Base-by-base conservation (phyloP, 2,888 invertebrate species). In the Dasypogon diadema region DNA sequence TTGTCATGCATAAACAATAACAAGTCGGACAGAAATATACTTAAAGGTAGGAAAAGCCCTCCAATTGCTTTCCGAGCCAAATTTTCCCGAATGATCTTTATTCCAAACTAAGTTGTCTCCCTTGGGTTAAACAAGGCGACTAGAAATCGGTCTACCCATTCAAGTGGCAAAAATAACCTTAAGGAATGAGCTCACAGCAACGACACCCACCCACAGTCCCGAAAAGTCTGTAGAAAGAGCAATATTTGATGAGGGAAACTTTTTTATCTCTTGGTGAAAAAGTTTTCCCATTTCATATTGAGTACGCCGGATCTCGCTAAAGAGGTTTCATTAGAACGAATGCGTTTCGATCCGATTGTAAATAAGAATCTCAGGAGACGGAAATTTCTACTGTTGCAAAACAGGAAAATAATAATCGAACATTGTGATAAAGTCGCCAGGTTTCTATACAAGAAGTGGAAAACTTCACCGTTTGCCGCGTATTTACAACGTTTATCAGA, bases 211-310 rank as follows among this genome's bases (percentile, higher is more conserved):
- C 46, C 22, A n/a, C 46, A 22, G 8, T n/a, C n/a, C n/a, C 42
- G 42, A 12, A 12, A 14, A 22, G 21, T 24, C 21, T 26, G 48
- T 18, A 51, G 12, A 51, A 51, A 18, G 12, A 65, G 65, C 42
- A 24, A 65, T 65, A 65, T 65, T 65, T 65, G 65, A 65, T 22
- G 65, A 48, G 65, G 65, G 24, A 46, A 65, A 65, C 65, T 65
- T 74, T 74, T 60, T 51, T 63, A 70, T 70, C 72, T 76, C 37
- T 68, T 70, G 68, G 70, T 74, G 58, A 58, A 65, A 72, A 75
- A 75, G 70, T 74, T 75, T 73, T 75, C 34, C 75, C 74, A 75
- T 75, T 76, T 60, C 55, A 37, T 22, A 26, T 58, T 76, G 37
- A 65, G 48, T 46, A 46, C 46, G 46, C 26, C 26, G 26, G 46